Evolutionary conservation across 1,140 invertebrate genomes (phyloP).

Genomic region (Dreissena rostriformis): DNA sequence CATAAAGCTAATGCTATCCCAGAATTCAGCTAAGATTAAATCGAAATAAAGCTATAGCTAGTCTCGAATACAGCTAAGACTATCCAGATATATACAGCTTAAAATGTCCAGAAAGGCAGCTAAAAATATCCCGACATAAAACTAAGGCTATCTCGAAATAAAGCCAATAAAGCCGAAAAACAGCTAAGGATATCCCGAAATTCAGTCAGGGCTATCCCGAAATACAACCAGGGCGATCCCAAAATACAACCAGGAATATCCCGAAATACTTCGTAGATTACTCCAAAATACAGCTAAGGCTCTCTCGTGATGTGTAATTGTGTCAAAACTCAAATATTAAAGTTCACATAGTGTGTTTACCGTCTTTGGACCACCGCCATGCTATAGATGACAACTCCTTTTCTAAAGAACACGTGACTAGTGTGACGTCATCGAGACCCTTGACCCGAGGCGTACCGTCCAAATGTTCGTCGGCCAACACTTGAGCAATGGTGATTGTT

Average conservation of each 20-base stretch:
- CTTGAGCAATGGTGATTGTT: neutral
- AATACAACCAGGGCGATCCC: neutral
- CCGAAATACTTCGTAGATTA: neutral
- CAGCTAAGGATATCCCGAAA: neutral
- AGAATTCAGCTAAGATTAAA: too few relatives aligned
- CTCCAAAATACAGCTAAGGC: too few relatives aligned
- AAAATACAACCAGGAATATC: neutral
- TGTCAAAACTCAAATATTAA: neutral
- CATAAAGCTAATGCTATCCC: too few relatives aligned
- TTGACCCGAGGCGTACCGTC: conserved; percentile 16
- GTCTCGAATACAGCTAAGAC: too few relatives aligned
- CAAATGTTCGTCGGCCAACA: conserved; percentile 10
- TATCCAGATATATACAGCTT: too few relatives aligned
- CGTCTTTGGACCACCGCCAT: conserved; percentile 46
- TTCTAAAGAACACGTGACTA: conserved; percentile 21
- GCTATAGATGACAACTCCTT: conserved; percentile 30
- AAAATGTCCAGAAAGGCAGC: too few relatives aligned
- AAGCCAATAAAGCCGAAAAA: neutral
- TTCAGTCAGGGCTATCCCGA: neutral
- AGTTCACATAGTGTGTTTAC: neutral
- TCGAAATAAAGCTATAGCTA: too few relatives aligned
- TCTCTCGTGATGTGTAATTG: neutral
- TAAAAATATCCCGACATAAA: too few relatives aligned
- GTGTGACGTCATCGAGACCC: conserved; percentile 37
- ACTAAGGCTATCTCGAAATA: neutral